Conservation (phyloP, 2,888 invertebrate species). For the Ormyrus pomaceus region DNA sequence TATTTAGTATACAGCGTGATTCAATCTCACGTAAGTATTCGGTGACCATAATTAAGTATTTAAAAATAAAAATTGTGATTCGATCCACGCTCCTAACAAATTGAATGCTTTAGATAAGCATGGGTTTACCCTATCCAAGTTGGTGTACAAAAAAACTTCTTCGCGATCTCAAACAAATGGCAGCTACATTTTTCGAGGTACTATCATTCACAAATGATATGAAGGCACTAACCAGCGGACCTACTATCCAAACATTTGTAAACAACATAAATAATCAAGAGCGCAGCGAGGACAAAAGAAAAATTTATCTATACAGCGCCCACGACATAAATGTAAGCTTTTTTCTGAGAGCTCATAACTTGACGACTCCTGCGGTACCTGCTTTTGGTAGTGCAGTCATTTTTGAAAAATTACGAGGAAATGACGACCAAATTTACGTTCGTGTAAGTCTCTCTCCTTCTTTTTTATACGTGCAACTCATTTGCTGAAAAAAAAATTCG, state of each 20-base stretch:
- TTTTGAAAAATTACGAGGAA: conserved; percentile 23
- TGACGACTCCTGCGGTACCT: background rate
- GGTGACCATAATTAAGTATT: no score
- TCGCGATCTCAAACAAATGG: conserved; percentile 46
- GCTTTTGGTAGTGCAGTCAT: conserved; percentile 4
- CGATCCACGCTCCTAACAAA: background rate
- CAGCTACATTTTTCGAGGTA: conserved; percentile 53
- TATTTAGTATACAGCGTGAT: background rate
- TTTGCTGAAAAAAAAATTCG: background rate
- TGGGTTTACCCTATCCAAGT: conserved; percentile 44
- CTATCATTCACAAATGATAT: conserved; percentile 56
- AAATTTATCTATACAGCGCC: conserved; percentile 18
- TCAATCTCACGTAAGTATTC: background rate
- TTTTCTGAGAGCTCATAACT: background rate
- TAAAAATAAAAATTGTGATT: background rate
- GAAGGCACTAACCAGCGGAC: conserved; percentile 58
- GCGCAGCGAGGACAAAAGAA: background rate
- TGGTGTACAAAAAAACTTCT: conserved; percentile 60
- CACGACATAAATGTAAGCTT: background rate
- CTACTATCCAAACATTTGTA: conserved; percentile 30
- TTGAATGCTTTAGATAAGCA: background rate
- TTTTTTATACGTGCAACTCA: background rate
- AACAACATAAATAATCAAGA: conserved; percentile 1
- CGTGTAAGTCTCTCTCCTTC: background rate
- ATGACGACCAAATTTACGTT: conserved; percentile 2